phyloP scores from a whole-genome alignment of 2,113 vertebrate genomes.

The Syngnathoides biaculeatus region DNA sequence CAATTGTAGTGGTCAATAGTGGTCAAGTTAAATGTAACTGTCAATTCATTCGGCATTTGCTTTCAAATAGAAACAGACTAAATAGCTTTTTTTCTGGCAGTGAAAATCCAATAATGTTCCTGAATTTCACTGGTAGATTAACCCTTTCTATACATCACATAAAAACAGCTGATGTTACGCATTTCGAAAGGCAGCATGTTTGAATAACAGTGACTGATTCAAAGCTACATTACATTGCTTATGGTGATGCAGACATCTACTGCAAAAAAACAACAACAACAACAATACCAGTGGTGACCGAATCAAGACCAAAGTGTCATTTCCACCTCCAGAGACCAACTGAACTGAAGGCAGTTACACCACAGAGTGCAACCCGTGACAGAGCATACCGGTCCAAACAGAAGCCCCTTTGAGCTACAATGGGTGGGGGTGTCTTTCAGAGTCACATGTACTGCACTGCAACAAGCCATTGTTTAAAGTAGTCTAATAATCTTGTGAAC shows the following conservation, averaged over 20 bases:
- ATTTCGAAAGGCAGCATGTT: conserved; percentile 3
- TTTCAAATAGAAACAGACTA: no score
- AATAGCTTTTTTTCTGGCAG: not conserved
- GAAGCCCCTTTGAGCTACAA: conserved; percentile 27
- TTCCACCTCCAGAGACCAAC: conserved; percentile 28
- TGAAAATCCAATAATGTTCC: not conserved
- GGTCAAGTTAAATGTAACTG: no score
- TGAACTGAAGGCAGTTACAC: conserved; percentile 34
- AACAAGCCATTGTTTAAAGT: not conserved
- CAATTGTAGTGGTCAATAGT: no score
- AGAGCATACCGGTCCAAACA: conserved; percentile 27
- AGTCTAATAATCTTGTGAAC: not conserved
- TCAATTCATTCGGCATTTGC: no score
- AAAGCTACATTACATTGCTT: conserved; percentile 3
- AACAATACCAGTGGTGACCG: conserved; percentile 3
- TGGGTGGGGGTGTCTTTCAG: conserved; percentile 11
- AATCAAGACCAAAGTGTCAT: conserved; percentile 26
- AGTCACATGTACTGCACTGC: conserved; percentile 10
- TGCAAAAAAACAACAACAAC: conserved; percentile 15
- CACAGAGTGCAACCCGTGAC: conserved; percentile 20
- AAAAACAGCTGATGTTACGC: not conserved
- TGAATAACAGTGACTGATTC: not conserved
- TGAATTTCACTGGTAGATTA: not conserved
- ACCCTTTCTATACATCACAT: not conserved
- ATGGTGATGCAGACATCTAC: not conserved